Conservation (phyloP, 2,888 invertebrate genomes). For the Platypus cylindrus region DNA sequence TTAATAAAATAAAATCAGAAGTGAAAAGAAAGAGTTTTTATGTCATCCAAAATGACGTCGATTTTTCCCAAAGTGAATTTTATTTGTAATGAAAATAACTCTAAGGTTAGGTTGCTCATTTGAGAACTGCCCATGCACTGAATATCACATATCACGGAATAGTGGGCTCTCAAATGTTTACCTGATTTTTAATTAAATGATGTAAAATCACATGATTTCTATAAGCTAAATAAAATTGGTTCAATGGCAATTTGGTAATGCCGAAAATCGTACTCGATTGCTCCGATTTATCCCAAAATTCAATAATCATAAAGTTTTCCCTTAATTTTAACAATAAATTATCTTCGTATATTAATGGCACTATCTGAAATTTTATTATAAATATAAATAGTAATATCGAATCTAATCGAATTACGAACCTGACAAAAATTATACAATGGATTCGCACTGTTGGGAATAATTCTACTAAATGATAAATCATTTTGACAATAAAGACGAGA, state of each 20-base stretch:
- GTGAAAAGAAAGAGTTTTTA: no score
- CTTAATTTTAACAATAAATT: slow-evolving; percentile 41
- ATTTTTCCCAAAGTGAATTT: no score
- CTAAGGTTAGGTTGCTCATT: no score
- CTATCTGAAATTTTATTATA: slow-evolving; percentile 30
- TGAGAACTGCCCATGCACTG: no score
- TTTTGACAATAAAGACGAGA: slow-evolving; percentile 39
- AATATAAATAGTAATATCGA: slow-evolving; percentile 4
- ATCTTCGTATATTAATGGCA: slow-evolving; percentile 42
- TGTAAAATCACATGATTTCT: slow-evolving; percentile 42
- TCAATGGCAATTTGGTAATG: slow-evolving; percentile 41
- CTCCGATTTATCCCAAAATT: slow-evolving; percentile 38
- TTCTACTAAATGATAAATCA: slow-evolving; percentile 34
- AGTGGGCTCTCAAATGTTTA: no score
- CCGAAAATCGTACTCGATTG: slow-evolving; percentile 36
- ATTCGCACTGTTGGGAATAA: slow-evolving; percentile 32
- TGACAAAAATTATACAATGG: slow-evolving; percentile 40
- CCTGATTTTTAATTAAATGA: slow-evolving; percentile 42
- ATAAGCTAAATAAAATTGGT: slow-evolving; percentile 48
- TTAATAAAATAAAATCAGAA: no score
- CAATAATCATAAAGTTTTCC: slow-evolving; percentile 42
- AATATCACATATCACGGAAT: no score
- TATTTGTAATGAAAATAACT: no score
- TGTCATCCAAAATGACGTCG: no score
- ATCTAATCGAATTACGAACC: slow-evolving; percentile 23